Conservation (phyloP, 2,888 invertebrate species). For the Drosophila gaucha region DNA sequence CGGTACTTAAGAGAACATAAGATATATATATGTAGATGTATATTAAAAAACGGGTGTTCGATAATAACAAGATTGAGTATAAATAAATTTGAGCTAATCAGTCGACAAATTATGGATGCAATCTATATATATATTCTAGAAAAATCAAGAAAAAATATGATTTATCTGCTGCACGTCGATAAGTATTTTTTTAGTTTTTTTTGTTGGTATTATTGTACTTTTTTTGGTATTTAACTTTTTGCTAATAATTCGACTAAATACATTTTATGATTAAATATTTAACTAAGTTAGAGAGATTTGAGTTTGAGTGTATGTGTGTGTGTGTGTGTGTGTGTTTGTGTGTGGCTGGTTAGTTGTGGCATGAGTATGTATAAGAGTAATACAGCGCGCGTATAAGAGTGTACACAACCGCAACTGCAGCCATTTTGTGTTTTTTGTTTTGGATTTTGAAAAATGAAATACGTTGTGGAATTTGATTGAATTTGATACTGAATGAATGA, state of each 20-base stretch:
- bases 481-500: conserved; percentile 47
- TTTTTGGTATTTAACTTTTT: conserved; percentile 21
- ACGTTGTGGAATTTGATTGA: conserved; percentile 42
- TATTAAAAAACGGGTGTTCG: conserved; percentile 26
- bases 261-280: conserved; percentile 40
- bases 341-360: conserved; percentile 33
- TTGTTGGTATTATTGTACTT: conserved; percentile 16
- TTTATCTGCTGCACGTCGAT: conserved; percentile 44
- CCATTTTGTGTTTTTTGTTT: conserved; percentile 9
- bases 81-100: conserved; percentile 53
- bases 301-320: conserved; percentile 8
- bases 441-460: conserved; percentile 31
- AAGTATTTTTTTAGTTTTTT: conserved; percentile 9
- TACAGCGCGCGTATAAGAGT: conserved; percentile 48
- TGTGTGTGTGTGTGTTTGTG: conserved; percentile 27
- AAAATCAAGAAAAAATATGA: conserved; percentile 6
- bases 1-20: conserved; percentile 26
- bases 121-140: conserved; percentile 31
- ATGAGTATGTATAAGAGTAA: conserved; percentile 54
- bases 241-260: conserved; percentile 58
- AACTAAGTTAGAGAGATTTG: conserved; percentile 32
- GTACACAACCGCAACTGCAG: conserved; percentile 31
- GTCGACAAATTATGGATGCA: conserved; percentile 68
- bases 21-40: neutral
- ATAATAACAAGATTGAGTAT: conserved; percentile 20